Base-by-base conservation (phyloP, 2,888 invertebrate genomes). In the Yponomeuta sedellus region DNA sequence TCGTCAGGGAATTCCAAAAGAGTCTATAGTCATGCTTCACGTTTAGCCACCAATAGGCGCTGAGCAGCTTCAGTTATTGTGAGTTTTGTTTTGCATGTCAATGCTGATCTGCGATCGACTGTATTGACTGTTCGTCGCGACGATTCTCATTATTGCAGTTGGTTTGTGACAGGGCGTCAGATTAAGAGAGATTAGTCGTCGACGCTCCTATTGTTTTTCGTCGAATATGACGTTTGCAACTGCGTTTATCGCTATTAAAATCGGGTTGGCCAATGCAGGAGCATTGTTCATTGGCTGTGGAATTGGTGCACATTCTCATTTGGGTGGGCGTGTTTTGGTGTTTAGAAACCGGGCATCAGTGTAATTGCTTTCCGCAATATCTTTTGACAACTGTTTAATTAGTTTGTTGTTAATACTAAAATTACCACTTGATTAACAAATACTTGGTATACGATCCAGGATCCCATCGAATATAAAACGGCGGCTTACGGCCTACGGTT, bases 181-280 rank as follows among this genome's bases (percentile, higher is more conserved):
- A 70, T 70, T 58, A 67, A 65, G 63, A 64, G 67, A 70, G 73
- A 75, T 77, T 76, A 77, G 74, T 52, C 67, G 34, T 69, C 72
- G 77, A 73, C 77, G 71, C 70, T 68, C 70, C 75, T 73, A 82
- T 81, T 82, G 82, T 83, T 77, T 77, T 77, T 72, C 44, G 74
- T 70, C 70, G 64, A 69, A 71, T 73, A 71, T 68, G 69, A 68
- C 69, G 66, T 66, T 58, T 66, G 68, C 66, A 65, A 67, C 64
- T 70, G 71, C 70, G 70, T 69, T 71, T 69, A 68, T 64, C 66
- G 59, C 59, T 69, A 70, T 71, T 58, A 70, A 70, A 67, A 70
- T 66, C 61, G 68, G 34, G 68, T 72, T 74, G 70, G 71, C 40
- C 68, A 71, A 74, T 74, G 68, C 73, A 71, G 73, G 73, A 68